Percentiles rank a stretch among this genome's conserved stretches.
These are phyloP conservation scores for Aphidius ervi DNA, from an alignment of 1,140 invertebrate species.

Conservation along the genomic window DNA sequence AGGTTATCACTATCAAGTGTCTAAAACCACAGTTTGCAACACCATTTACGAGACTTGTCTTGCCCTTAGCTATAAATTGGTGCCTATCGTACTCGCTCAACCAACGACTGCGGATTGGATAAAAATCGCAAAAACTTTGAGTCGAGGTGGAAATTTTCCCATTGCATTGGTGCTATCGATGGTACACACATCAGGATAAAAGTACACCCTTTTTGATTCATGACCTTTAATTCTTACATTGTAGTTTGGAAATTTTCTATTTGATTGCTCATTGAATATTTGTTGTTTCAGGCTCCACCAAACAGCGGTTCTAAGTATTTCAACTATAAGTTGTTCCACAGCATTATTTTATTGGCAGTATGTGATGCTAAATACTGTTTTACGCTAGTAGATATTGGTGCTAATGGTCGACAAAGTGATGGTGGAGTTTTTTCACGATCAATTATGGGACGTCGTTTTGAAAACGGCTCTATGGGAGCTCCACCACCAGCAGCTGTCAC, in stretches of 20 bases:
- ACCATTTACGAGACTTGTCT: conserved; percentile 2
- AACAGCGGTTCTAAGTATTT: conserved; percentile 32
- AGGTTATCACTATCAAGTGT: neutral
- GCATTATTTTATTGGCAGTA: conserved; percentile 39
- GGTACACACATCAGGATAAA: no score
- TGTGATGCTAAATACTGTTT: conserved; percentile 22
- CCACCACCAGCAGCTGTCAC: conserved; percentile 9
- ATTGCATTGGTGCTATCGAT: no score
- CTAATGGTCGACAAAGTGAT: conserved; percentile 29
- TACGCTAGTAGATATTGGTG: neutral
- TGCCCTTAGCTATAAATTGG: neutral
- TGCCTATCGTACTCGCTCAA: no score
- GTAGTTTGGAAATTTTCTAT: no score
- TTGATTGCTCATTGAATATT: no score
- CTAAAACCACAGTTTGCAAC: neutral
- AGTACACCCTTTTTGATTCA: no score
- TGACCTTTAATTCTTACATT: no score
- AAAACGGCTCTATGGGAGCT: conserved; percentile 9
- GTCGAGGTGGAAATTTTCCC: no score
- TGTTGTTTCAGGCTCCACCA: no score
- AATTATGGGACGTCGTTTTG: conserved; percentile 1
- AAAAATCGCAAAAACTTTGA: no score
- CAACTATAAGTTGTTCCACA: conserved; percentile 42
- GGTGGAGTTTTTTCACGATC: conserved; percentile 20
- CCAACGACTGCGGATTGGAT: no score